Conservation (phyloP, 1,140 invertebrate genomes). For the Sycobia sp. region DNA sequence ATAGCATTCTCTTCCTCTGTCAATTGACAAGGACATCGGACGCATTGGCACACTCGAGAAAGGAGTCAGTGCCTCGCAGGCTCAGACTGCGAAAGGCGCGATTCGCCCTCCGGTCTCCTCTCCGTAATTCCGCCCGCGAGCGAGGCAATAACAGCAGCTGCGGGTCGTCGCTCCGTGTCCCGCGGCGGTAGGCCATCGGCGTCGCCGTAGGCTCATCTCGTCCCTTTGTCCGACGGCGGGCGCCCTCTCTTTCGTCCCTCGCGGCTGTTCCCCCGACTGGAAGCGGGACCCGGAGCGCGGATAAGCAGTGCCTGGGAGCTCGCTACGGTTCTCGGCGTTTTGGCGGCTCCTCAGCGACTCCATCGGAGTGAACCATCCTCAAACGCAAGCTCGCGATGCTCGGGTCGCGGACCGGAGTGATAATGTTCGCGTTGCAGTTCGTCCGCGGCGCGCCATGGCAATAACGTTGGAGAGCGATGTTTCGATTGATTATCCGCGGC, state of each 20-base stretch:
- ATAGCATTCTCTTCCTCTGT: too few species aligned
- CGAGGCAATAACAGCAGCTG: background rate
- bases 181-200: background rate
- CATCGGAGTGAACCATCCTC: too few species aligned
- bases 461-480: slow-evolving; percentile 44
- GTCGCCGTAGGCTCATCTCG: background rate
- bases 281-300: too few species aligned
- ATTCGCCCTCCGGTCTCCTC: background rate
- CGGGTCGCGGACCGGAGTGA: too few species aligned
- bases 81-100: background rate
- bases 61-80: too few species aligned
- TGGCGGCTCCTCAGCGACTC: too few species aligned
- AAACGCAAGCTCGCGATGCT: too few species aligned
- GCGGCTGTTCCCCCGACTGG: background rate
- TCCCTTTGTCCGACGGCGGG: background rate
- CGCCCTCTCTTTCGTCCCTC: background rate
- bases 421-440: background rate
- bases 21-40: too few species aligned
- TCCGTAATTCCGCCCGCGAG: background rate
- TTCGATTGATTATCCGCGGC: slow-evolving; percentile 62
- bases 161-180: background rate
- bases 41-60: too few species aligned
- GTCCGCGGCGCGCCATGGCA: slow-evolving; percentile 18
- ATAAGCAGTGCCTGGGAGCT: too few species aligned
- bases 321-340: background rate